These are phyloP conservation scores for Timandra comae DNA, from an alignment of 2,888 invertebrate genomes.

Conservation along the genomic window DNA sequence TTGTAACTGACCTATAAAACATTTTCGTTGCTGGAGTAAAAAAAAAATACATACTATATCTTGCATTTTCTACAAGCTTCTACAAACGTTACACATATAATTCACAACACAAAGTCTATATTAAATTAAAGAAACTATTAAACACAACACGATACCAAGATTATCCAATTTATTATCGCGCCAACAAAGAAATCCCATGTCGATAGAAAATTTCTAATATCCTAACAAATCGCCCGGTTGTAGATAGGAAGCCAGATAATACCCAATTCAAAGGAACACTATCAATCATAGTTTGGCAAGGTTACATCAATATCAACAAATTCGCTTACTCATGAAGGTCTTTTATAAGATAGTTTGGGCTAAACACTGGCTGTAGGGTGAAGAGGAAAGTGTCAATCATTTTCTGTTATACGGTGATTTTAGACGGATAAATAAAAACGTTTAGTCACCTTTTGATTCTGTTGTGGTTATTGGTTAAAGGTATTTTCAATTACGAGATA, in stretches of 20 bases:
- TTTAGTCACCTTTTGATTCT: constrained; percentile 14
- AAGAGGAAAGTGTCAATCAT: constrained; percentile 45
- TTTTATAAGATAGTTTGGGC: constrained; percentile 44
- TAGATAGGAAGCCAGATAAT: constrained; percentile 49
- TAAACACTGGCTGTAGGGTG: constrained; percentile 26
- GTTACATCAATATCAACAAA: constrained; percentile 65
- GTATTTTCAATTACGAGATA: too few species aligned
- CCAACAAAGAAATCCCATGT: constrained; percentile 14
- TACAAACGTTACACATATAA: too few species aligned
- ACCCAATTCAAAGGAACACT: constrained; percentile 55
- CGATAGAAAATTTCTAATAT: constrained; percentile 43
- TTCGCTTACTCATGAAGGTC: constrained; percentile 58
- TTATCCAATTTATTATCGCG: constrained; percentile 13
- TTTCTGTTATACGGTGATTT: constrained; percentile 16
- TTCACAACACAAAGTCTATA: too few species aligned
- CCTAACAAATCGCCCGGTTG: constrained; percentile 54
- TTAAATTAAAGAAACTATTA: too few species aligned
- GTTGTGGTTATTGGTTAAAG: too few species aligned
- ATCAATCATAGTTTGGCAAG: constrained; percentile 70
- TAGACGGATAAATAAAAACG: constrained; percentile 13
- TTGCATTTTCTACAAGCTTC: too few species aligned
- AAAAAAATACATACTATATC: too few species aligned
- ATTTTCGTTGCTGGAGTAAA: too few species aligned
- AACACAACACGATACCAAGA: constrained; percentile 4
- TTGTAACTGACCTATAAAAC: too few species aligned